phyloP scores from a whole-genome alignment of 2,888 invertebrate species.

The Tipula unca region DNA sequence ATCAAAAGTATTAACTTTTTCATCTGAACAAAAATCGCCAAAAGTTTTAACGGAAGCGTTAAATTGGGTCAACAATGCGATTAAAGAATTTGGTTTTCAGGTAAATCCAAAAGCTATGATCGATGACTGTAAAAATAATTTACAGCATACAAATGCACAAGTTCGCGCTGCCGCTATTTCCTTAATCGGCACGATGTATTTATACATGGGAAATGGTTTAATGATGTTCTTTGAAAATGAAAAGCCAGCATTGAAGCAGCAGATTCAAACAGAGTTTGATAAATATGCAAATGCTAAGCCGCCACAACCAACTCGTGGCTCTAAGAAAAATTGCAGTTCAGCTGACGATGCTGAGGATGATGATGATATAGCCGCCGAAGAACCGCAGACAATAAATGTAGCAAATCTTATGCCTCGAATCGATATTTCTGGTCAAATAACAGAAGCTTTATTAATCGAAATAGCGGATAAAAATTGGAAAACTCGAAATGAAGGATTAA shows the following conservation, averaged over 20 bases:
- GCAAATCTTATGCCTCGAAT: constrained; percentile 68
- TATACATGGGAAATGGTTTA: constrained; percentile 66
- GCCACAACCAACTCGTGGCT: constrained; percentile 63
- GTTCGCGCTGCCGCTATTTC: constrained; percentile 70
- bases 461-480: constrained; percentile 92
- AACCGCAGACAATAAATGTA: constrained; percentile 44
- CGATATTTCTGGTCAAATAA: constrained; percentile 76
- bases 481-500: constrained; percentile 47
- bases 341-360: constrained; percentile 26
- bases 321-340: constrained; percentile 30
- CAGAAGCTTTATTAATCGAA: constrained; percentile 69
- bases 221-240: constrained; percentile 79
- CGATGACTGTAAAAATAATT: constrained; percentile 71
- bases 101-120: constrained; percentile 65
- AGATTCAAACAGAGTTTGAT: constrained; percentile 78
- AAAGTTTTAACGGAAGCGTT: constrained; percentile 83
- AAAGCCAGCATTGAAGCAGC: constrained; percentile 73
- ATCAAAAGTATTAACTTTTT: constrained; percentile 60
- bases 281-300: constrained; percentile 69
- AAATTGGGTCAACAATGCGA: constrained; percentile 66
- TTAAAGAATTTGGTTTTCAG: constrained; percentile 76
- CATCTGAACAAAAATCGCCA: constrained; percentile 83
- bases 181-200: constrained; percentile 53
- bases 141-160: constrained; percentile 75
- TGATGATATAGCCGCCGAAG: constrained; percentile 36